Percentiles rank a stretch among this genome's conserved stretches.
These are phyloP conservation scores for Lasaia peninsularis DNA, from an alignment of 1,140 invertebrate species.

Conservation along the genomic window DNA sequence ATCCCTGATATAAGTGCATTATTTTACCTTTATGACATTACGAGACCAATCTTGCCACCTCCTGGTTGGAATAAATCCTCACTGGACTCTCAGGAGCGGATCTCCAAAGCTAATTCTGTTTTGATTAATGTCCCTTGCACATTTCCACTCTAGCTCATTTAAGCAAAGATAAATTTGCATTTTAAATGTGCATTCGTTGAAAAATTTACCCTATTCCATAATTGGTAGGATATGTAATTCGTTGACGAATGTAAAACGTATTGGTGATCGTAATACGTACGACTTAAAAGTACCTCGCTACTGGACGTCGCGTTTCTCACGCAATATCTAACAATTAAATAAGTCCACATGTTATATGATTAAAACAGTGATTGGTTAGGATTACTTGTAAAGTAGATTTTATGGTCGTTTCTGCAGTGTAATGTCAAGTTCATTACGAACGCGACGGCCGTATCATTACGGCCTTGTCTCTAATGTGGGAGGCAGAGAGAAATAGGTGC, in stretches of 20 bases:
- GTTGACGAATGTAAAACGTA: constrained; percentile 12
- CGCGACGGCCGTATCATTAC: too few relatives aligned
- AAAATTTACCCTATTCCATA: constrained; percentile 34
- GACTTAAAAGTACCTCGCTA: constrained; percentile 62
- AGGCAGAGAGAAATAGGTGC: too few relatives aligned
- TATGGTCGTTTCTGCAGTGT: constrained; percentile 11
- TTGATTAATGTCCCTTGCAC: constrained; percentile 73
- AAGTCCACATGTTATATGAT: constrained; percentile 56
- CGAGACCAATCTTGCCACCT: constrained; percentile 43
- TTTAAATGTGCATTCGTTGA: constrained; percentile 9
- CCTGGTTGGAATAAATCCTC: constrained; percentile 60
- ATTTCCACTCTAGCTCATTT: constrained; percentile 64
- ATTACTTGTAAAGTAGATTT: constrained; percentile 27
- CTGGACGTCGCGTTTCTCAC: constrained; percentile 70
- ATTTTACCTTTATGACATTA: constrained; percentile 46
- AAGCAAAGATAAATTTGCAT: constrained; percentile 32
- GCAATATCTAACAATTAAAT: constrained; percentile 65
- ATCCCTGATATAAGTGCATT: constrained; percentile 36
- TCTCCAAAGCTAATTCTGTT: constrained; percentile 76
- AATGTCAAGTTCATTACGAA: constrained; percentile 16
- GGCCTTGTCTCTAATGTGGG: too few relatives aligned
- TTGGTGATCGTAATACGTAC: constrained; percentile 36
- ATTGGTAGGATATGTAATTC: neutral
- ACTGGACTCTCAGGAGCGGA: constrained; percentile 68
- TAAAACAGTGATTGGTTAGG: constrained; percentile 49